phyloP scores from a whole-genome alignment of 2,888 invertebrate genomes.

The Drosophila birchii region DNA sequence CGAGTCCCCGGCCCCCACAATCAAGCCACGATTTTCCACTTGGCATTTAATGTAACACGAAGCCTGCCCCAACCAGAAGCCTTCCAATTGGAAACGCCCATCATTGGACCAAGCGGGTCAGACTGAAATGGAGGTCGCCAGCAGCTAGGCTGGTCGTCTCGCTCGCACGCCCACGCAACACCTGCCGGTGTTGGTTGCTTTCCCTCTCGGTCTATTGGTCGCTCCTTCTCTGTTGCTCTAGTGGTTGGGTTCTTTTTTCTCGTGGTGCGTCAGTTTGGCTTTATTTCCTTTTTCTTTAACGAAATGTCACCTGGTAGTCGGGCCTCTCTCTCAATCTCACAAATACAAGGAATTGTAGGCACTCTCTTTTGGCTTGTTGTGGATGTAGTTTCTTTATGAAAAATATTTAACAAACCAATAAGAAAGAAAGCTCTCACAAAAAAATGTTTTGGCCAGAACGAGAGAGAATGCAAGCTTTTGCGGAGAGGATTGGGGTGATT shows the following conservation, averaged over 20 bases:
- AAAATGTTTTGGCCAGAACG: slow-evolving; percentile 32
- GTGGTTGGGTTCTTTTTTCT: slow-evolving; percentile 51
- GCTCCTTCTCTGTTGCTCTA: slow-evolving; percentile 39
- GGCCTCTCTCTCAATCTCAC: slow-evolving; percentile 35
- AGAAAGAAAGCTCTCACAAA: slow-evolving; percentile 41
- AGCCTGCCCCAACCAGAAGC: slow-evolving; percentile 69
- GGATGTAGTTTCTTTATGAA: slow-evolving; percentile 25
- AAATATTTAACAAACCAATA: slow-evolving; percentile 46
- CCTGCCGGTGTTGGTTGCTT: slow-evolving; percentile 29
- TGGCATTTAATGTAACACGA: slow-evolving; percentile 51
- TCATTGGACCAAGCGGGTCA: slow-evolving; percentile 20
- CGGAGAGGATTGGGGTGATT: slow-evolving; percentile 23
- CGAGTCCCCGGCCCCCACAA: slow-evolving; percentile 8
- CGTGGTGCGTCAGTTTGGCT: slow-evolving; percentile 49
- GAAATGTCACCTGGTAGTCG: slow-evolving; percentile 72
- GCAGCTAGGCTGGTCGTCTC: slow-evolving; percentile 33
- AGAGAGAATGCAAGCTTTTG: slow-evolving; percentile 41
- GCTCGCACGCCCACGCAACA: slow-evolving; percentile 39
- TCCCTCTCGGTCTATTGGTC: slow-evolving; percentile 2
- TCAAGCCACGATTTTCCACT: slow-evolving; percentile 32
- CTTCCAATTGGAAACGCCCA: slow-evolving; percentile 80
- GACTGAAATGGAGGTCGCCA: slow-evolving; percentile 26
- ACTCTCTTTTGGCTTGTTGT: slow-evolving; percentile 27
- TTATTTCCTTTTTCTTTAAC: slow-evolving; percentile 46
- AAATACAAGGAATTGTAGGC: slow-evolving; percentile 47